phyloP scores from a whole-genome alignment of 2,797 vertebrate genomes.

The Syncerus caffer region DNA sequence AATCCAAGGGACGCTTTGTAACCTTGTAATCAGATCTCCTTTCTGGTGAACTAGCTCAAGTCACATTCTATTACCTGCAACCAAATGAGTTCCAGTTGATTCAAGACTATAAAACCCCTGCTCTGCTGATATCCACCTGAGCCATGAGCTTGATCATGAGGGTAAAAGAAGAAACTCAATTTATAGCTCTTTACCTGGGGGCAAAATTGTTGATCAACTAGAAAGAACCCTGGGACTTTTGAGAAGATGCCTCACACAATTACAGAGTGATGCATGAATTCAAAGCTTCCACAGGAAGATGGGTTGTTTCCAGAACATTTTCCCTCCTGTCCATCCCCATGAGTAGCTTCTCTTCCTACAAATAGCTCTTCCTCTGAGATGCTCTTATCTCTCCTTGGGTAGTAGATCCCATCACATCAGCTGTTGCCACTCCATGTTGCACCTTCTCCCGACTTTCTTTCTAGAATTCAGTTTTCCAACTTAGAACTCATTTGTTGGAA shows the following conservation, averaged over 20 bases:
- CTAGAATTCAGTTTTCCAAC: neutral
- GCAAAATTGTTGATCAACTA: neutral
- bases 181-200: neutral
- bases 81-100: neutral
- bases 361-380: neutral
- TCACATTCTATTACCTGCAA: neutral
- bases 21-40: neutral
- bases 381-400: neutral
- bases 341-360: neutral
- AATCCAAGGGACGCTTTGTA: neutral
- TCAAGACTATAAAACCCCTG: neutral
- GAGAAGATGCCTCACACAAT: neutral
- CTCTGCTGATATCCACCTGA: neutral
- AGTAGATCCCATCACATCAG: fast-evolving
- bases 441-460: neutral
- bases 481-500: neutral
- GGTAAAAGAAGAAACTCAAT: neutral
- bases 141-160: neutral
- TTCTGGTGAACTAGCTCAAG: neutral
- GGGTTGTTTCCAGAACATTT: neutral
- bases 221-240: neutral
- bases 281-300: neutral
- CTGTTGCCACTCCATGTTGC: fast-evolving
- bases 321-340: neutral
- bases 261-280: neutral